phyloP scores from a whole-genome alignment of 1,140 invertebrate genomes.

The Ylistrum balloti region DNA sequence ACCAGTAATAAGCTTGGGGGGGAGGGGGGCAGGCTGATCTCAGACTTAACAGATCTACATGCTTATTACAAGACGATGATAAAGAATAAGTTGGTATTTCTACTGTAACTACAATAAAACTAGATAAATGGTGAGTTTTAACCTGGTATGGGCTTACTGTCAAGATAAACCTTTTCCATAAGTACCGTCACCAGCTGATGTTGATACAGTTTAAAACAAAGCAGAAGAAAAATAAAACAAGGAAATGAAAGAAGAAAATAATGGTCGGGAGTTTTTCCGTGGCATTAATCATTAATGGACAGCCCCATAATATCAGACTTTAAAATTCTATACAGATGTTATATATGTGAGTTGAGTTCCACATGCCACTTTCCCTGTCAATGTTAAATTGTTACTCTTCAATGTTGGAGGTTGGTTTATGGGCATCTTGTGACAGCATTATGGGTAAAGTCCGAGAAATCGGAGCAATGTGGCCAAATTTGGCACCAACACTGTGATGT shows the following conservation, averaged over 20 bases:
- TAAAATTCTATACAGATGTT: neutral
- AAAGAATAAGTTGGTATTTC: too few species aligned
- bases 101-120: too few species aligned
- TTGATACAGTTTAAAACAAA: too few species aligned
- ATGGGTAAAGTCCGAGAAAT: slow-evolving; percentile 7
- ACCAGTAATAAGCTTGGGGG: too few species aligned
- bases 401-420: neutral
- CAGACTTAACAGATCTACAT: too few species aligned
- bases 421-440: neutral
- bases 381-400: slow-evolving; percentile 36
- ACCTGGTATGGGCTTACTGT: too few species aligned
- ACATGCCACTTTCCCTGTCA: slow-evolving; percentile 12
- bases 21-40: too few species aligned
- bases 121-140: too few species aligned
- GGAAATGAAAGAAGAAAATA: neutral
- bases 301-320: neutral
- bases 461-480: slow-evolving; percentile 10
- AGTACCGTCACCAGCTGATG: neutral
- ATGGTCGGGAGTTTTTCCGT: neutral
- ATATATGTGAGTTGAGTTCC: neutral
- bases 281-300: neutral
- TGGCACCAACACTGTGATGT: neutral
- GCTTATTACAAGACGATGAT: too few species aligned
- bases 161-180: too few species aligned
- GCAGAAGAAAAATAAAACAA: too few species aligned